Evolutionary conservation across 2,888 invertebrate genomes (phyloP).

Genomic region (Philopedon plagiatum): DNA sequence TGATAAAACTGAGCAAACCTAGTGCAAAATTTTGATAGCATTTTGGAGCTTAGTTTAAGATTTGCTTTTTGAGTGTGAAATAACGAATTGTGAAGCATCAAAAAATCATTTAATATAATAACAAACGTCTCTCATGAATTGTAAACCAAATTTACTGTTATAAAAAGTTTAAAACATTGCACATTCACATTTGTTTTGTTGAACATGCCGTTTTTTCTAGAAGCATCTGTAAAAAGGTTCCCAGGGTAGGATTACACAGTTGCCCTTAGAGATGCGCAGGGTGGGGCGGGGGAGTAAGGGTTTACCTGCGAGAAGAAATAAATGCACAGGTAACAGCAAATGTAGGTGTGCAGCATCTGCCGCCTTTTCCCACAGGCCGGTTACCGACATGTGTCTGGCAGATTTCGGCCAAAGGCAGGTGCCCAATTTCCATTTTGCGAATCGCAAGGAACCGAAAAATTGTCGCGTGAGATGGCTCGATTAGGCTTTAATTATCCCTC

Average conservation of each 20-base stretch:
- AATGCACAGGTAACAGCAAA: slow-evolving; percentile 52
- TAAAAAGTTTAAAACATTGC: no score
- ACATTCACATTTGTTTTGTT: no score
- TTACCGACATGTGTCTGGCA: slow-evolving; percentile 62
- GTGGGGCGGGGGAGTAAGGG: slow-evolving; percentile 33
- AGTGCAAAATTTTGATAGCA: no score
- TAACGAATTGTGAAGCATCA: no score
- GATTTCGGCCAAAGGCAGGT: slow-evolving; percentile 62
- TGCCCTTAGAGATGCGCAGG: slow-evolving; percentile 35
- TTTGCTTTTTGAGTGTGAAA: no score
- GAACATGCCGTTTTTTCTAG: slow-evolving; percentile 14
- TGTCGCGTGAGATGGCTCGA: slow-evolving; percentile 50
- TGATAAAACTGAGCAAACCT: no score
- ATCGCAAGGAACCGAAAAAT: slow-evolving; percentile 48
- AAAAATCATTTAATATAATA: no score
- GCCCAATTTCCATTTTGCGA: slow-evolving; percentile 56
- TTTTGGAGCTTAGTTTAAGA: no score
- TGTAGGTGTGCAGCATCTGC: slow-evolving; percentile 63
- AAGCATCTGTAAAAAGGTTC: slow-evolving; percentile 44
- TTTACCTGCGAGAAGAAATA: slow-evolving; percentile 45
- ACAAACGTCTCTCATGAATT: no score
- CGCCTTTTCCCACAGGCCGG: slow-evolving; percentile 61
- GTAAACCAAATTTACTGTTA: no score
- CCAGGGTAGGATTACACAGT: slow-evolving; percentile 49
- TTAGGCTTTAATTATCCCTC: slow-evolving; percentile 49